phyloP scores from a whole-genome alignment of 2,888 invertebrate species.

The Carabus problematicus region DNA sequence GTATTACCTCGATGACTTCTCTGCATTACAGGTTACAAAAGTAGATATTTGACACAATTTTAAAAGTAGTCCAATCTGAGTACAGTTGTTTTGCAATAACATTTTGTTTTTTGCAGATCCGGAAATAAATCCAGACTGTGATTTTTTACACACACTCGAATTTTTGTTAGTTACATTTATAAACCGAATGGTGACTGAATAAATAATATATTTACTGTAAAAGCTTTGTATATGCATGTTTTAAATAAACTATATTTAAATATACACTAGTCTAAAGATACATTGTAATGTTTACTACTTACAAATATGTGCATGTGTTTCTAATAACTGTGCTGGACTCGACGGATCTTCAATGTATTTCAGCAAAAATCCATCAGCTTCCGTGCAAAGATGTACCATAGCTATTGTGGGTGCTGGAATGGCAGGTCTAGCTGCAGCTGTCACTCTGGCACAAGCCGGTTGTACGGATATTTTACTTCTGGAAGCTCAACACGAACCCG shows the following conservation, averaged over 20 bases:
- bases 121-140: background rate
- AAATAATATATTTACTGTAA: background rate
- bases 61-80: too few species aligned
- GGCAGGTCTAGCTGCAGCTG: constrained; percentile 67
- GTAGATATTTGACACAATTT: too few species aligned
- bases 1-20: too few species aligned
- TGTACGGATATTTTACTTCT: constrained; percentile 62
- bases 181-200: background rate
- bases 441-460: constrained; percentile 59
- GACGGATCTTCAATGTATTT: constrained; percentile 9
- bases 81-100: constrained; percentile 1
- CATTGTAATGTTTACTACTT: background rate
- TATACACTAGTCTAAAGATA: constrained; percentile 2
- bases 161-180: background rate
- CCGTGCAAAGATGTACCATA: constrained; percentile 51
- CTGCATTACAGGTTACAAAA: too few species aligned
- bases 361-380: background rate
- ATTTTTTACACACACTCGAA: too few species aligned
- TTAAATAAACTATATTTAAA: background rate
- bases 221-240: background rate
- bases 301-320: constrained; percentile 1
- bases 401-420: constrained; percentile 69
- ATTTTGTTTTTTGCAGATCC: constrained; percentile 17
- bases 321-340: too few species aligned
- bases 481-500: constrained; percentile 64